These are phyloP conservation scores for Bolborhynchus lineola DNA, from an alignment of 2,113 vertebrate species.

Conservation along the genomic window DNA sequence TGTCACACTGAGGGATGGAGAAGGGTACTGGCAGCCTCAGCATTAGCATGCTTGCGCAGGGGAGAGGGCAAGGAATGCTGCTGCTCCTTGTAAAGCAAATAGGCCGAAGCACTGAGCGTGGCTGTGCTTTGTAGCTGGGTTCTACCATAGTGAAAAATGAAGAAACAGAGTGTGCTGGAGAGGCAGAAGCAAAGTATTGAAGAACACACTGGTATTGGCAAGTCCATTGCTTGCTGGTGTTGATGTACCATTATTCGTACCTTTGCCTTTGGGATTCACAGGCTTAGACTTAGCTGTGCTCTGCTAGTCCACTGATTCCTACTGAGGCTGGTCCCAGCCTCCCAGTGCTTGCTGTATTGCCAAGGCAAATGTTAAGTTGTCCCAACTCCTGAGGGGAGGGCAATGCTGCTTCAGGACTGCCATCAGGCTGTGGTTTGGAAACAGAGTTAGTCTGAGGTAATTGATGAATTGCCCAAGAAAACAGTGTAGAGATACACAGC, in stretches of 20 bases:
- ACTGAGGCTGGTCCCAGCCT: background rate
- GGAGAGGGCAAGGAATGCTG: rapidly evolving
- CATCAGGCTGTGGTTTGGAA: background rate
- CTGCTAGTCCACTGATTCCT: background rate
- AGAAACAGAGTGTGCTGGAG: background rate
- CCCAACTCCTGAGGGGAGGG: background rate
- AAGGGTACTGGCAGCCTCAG: background rate
- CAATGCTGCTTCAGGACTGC: background rate
- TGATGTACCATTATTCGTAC: background rate
- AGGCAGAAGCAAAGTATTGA: background rate
- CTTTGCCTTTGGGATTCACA: background rate
- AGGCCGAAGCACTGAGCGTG: rapidly evolving
- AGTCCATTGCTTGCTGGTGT: background rate
- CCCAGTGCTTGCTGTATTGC: background rate
- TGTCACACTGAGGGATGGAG: background rate
- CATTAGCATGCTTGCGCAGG: rapidly evolving
- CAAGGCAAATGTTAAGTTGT: background rate
- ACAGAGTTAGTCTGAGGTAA: background rate
- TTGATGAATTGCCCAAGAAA: background rate
- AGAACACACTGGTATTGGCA: background rate
- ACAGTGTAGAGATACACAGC: background rate
- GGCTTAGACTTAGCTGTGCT: rapidly evolving
- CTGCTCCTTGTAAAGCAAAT: background rate
- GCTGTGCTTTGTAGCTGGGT: background rate
- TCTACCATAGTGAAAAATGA: background rate